These are phyloP conservation scores for Chionis minor DNA, from an alignment of 2,113 vertebrate genomes.

Conservation along the genomic window DNA sequence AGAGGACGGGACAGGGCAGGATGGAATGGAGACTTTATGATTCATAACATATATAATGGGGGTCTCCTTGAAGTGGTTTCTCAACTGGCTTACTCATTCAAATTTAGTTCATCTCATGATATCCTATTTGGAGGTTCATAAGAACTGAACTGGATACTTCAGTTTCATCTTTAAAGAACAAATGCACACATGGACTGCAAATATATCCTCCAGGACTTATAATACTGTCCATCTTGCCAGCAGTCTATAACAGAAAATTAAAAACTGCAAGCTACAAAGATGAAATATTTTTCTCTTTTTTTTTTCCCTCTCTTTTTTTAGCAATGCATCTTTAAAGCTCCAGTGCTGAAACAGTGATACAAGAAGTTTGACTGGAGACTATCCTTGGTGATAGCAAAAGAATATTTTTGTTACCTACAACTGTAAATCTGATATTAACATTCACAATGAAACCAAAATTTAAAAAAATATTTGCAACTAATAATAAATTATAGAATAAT, in stretches of 20 bases:
- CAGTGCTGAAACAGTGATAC: not conserved
- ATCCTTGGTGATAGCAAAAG: not conserved
- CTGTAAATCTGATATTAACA: not conserved
- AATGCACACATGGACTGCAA: not conserved
- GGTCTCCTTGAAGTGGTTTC: not conserved
- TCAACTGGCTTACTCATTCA: not conserved
- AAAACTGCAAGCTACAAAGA: not conserved
- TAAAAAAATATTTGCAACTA: not conserved
- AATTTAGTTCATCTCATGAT: not conserved
- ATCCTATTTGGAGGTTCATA: not conserved
- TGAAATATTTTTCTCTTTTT: not conserved
- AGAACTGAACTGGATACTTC: not conserved
- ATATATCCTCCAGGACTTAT: not conserved
- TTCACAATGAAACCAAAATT: not conserved
- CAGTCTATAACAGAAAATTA: not conserved
- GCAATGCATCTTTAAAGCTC: not conserved
- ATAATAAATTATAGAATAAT: not conserved
- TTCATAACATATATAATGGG: not conserved
- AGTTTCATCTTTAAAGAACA: not conserved
- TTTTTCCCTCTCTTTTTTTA: not conserved
- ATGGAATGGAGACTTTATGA: not conserved
- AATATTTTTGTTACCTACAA: not conserved
- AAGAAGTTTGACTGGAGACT: not conserved
- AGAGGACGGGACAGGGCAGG: not conserved
- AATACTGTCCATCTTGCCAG: not conserved